Evolutionary conservation across 2,113 vertebrate genomes (phyloP), one percentile per base, ranked within the genome.

Genomic region (Hyaena hyaena): DNA sequence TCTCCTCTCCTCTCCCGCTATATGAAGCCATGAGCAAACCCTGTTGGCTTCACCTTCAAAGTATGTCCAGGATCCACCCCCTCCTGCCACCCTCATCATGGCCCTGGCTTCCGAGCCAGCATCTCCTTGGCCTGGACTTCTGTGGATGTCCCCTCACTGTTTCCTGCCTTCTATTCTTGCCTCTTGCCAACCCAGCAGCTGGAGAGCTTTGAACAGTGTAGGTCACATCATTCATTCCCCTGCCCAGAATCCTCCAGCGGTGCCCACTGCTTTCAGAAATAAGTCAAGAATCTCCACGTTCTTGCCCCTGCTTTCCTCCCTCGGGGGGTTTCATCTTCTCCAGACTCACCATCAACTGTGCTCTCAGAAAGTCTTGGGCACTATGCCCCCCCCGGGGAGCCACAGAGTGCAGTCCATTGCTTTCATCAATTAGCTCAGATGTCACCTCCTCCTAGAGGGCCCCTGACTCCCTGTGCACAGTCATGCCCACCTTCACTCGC

Each of bases 61-160:
- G 33, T 28, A 5, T 15, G 93, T 3, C 65, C 45, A 28, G 45
- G 33, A 15, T 26, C 69, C 71, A 39, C 1, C 61, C 45, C 24
- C 53, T 45, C 10, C 10, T 0, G 0, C 19, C 10, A 0, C 12
- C 9, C 5, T 26, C 35, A 0, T 58, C 31, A 4, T 0, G 0
- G 0, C 43, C 2, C 6, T 4, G 24, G 53, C 23, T 48, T 21
- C 43, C 0, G 0, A 48, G 76, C 28, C 15, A 7, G 45, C 33
- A 0, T 35, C 45, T 23, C 53, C 61, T 31, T 31, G 8, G 39
- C 24, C 7, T 2, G 15, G 19, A 55, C 35, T 10, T 1, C 17
- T 2, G 23, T 1, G 24, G 76, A 24, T 2, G 16, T 45, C 58
- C 31, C 24, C 63, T 23, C 15, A 21, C 2, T 2, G 11, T 24